Percentiles rank a stretch among this genome's conserved stretches.
Conservation (phyloP, 2,888 invertebrate genomes). For the Monochamus alternatus region DNA sequence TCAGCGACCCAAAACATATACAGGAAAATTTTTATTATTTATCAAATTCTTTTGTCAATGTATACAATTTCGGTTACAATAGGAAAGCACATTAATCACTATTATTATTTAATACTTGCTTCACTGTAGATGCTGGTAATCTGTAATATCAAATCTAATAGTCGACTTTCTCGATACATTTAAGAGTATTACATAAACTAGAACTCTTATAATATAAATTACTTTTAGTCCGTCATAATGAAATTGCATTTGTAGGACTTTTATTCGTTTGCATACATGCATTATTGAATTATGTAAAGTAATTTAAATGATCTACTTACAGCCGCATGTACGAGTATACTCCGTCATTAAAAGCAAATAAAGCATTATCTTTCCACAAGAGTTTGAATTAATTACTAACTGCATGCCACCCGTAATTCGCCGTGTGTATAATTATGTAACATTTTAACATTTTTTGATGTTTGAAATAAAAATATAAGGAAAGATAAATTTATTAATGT, state of each 20-base stretch:
- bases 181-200: constrained; percentile 1
- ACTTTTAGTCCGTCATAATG: constrained; percentile 9
- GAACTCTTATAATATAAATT: background rate
- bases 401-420: background rate
- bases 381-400: background rate
- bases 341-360: constrained; percentile 14
- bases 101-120: background rate
- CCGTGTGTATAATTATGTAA: background rate
- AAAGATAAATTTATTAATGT: background rate
- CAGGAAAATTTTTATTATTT: background rate
- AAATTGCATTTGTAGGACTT: constrained; percentile 20
- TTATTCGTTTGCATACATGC: constrained; percentile 26
- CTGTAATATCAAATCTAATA: background rate
- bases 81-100: background rate
- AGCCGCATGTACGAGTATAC: background rate
- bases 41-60: background rate
- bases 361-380: background rate
- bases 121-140: background rate
- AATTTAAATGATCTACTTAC: constrained; percentile 21
- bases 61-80: background rate
- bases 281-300: constrained; percentile 36
- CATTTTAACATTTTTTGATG: background rate
- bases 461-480: background rate
- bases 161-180: background rate
- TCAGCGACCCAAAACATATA: background rate